phyloP scores from a whole-genome alignment of 2,113 vertebrate genomes.

The Sphyrna mokarran region DNA sequence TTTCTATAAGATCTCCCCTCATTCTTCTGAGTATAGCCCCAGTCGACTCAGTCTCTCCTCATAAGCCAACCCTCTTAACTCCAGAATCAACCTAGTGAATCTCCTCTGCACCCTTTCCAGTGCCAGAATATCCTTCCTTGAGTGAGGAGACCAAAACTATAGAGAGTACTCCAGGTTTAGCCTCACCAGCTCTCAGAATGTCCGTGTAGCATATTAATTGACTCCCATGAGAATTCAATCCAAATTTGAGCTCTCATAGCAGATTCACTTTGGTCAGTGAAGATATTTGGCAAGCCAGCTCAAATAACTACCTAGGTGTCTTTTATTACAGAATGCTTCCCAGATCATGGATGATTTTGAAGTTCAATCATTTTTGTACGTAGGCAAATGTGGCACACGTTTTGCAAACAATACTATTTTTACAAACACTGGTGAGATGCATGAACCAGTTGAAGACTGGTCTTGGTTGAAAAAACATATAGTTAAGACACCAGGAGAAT shows the following conservation, averaged over 20 bases:
- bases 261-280: not conserved
- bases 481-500: not conserved
- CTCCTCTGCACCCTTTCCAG: no score
- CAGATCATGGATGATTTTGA: not conserved
- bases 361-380: not conserved
- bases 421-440: not conserved
- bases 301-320: not conserved
- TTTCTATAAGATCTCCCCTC: no score
- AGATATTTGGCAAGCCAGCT: not conserved
- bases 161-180: no score
- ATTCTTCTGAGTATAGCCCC: no score
- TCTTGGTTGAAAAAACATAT: not conserved
- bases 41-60: no score
- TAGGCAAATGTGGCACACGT: not conserved
- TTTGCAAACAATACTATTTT: not conserved
- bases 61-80: no score
- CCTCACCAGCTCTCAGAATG: not conserved
- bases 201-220: not conserved
- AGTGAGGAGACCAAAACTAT: no score
- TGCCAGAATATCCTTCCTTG: no score
- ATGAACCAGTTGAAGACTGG: no score
- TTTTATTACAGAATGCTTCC: not conserved
- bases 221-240: not conserved
- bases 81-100: no score
- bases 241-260: not conserved